Evolutionary conservation across 2,888 invertebrate species (phyloP).

Genomic region (Anaspis maculata): DNA sequence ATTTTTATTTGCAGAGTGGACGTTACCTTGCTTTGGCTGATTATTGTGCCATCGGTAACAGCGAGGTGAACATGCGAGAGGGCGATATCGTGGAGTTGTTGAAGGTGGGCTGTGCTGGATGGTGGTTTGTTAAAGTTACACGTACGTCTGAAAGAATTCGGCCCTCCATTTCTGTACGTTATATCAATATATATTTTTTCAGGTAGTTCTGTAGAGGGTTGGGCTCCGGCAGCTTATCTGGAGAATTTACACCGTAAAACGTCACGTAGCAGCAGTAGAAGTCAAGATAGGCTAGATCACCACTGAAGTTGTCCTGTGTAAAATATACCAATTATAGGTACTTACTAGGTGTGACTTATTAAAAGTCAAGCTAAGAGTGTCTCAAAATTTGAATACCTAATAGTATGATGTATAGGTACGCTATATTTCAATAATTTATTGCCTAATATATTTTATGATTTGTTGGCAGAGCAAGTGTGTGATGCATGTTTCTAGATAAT

Average conservation of each 20-base stretch:
- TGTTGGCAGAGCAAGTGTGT: too few species aligned
- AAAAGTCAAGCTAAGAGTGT: too few species aligned
- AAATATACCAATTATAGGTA: too few species aligned
- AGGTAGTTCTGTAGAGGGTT: slow-evolving; percentile 71
- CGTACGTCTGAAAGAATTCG: slow-evolving; percentile 47
- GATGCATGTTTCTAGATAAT: too few species aligned
- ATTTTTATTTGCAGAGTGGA: slow-evolving; percentile 52
- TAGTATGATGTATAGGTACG: too few species aligned
- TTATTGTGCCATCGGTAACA: slow-evolving; percentile 84
- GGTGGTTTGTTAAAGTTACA: slow-evolving; percentile 89
- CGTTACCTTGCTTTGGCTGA: slow-evolving; percentile 82
- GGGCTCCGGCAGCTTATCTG: slow-evolving; percentile 91
- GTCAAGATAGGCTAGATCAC: slow-evolving; percentile 46
- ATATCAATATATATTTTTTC: slow-evolving; percentile 28
- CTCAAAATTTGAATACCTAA: too few species aligned
- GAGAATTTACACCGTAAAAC: slow-evolving; percentile 68
- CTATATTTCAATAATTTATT: too few species aligned
- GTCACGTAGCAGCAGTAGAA: slow-evolving; percentile 63
- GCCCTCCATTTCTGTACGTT: background rate
- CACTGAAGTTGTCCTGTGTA: slow-evolving; percentile 12
- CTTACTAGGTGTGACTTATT: too few species aligned
- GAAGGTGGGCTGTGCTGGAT: slow-evolving; percentile 89
- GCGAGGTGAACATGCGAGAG: slow-evolving; percentile 84
- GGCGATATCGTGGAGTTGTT: slow-evolving; percentile 84
- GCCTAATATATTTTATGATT: too few species aligned